A percentile compares a stretch with the other conserved stretches of the same genome.
Evolutionary conservation across 2,797 vertebrate species (phyloP).

Genomic region (Muraenolepis orangiensis): DNA sequence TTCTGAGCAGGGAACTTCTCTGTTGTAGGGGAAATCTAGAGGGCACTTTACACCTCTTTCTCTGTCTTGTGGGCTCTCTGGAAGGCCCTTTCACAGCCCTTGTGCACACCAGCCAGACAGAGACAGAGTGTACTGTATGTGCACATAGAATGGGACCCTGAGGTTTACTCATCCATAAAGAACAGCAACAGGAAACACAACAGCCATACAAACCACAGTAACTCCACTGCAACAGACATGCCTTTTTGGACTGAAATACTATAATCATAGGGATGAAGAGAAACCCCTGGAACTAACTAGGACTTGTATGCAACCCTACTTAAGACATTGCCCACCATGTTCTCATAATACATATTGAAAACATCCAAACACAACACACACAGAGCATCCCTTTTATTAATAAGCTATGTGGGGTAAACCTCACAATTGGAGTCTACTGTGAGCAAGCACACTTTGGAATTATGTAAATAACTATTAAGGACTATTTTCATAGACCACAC

Average conservation of each 20-base stretch:
- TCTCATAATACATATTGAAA: not conserved
- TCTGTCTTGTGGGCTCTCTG: not conserved
- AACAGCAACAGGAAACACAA: not conserved
- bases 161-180: not conserved
- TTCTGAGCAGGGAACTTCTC: not conserved
- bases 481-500: not conserved
- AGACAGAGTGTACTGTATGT: not conserved
- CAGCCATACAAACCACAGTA: not conserved
- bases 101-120: not conserved
- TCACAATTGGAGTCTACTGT: not conserved
- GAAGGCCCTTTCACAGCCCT: not conserved
- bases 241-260: not conserved
- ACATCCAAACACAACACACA: not conserved
- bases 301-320: not conserved
- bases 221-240: not conserved
- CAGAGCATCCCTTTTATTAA: not conserved
- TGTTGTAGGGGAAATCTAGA: not conserved
- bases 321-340: not conserved
- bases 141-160: not conserved
- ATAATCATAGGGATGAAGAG: not conserved
- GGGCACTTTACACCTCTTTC: not conserved
- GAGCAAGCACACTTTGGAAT: not conserved
- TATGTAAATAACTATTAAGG: not conserved
- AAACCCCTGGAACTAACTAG: not conserved
- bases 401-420: not conserved